Evolutionary conservation across 2,113 vertebrate genomes (phyloP).

Genomic region (Hipposideros armiger): DNA sequence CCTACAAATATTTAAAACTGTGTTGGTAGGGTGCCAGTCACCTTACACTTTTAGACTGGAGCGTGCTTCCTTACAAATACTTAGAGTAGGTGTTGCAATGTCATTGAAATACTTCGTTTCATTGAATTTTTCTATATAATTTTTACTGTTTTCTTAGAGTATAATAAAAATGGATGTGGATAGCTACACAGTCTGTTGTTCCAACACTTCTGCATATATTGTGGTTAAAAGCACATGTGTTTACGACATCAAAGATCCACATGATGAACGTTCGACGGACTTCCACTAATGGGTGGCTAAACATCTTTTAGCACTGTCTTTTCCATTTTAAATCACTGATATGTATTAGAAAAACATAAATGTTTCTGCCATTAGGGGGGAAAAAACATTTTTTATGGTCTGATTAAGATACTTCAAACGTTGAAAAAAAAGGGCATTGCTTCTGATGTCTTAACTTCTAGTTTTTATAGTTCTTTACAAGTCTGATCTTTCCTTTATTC

Average conservation of each 20-base stretch:
- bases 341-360: slow-evolving; percentile 76
- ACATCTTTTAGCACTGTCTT: slow-evolving; percentile 66
- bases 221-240: background rate
- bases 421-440: background rate
- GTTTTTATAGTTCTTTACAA: slow-evolving; percentile 25
- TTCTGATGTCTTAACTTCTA: slow-evolving; percentile 63
- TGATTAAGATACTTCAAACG: slow-evolving; percentile 47
- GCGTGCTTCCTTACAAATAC: background rate
- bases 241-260: slow-evolving; percentile 48
- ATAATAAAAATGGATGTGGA: background rate
- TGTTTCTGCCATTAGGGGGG: background rate
- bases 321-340: slow-evolving; percentile 69
- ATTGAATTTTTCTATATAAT: background rate
- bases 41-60: background rate
- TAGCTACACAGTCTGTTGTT: background rate
- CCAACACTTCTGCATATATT: background rate
- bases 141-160: background rate
- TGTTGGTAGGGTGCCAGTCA: background rate
- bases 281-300: slow-evolving; percentile 74
- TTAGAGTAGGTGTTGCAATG: background rate
- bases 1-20: background rate
- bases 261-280: slow-evolving; percentile 69
- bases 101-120: slow-evolving; percentile 17
- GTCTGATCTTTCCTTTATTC: slow-evolving; percentile 19
- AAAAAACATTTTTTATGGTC: background rate